Conservation (phyloP, 1,140 invertebrate genomes). For the Panagrolaimus sp. region DNA sequence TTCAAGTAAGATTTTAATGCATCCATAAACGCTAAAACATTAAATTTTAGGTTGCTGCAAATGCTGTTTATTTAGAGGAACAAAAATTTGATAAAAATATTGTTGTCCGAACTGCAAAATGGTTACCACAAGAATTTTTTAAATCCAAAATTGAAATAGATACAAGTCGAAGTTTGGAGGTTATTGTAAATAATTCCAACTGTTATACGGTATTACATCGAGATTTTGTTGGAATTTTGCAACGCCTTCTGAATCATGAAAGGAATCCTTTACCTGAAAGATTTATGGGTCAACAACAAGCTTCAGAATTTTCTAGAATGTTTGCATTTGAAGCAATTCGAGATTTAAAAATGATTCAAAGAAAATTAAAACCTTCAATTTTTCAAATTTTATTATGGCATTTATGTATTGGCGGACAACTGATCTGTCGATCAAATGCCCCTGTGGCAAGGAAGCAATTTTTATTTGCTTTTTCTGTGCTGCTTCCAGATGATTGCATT, state of each 20-base stretch:
- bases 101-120: neutral
- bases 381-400: neutral
- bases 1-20: neutral
- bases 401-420: neutral
- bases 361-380: neutral
- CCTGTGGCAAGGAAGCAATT: neutral
- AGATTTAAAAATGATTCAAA: neutral
- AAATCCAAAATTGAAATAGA: neutral
- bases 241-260: neutral
- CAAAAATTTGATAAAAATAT: neutral
- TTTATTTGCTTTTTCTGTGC: neutral
- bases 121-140: neutral
- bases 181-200: neutral
- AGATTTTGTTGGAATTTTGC: neutral
- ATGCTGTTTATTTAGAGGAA: neutral
- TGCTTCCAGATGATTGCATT: neutral
- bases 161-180: neutral
- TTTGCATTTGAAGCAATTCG: neutral
- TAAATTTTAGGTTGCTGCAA: neutral
- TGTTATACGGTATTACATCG: neutral
- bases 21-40: neutral
- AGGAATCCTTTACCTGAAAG: neutral
- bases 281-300: neutral
- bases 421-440: neutral
- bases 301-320: neutral